Evolutionary conservation across 1,140 invertebrate species (phyloP), one percentile per base, ranked within the genome.

Genomic region (Pantala flavescens): DNA sequence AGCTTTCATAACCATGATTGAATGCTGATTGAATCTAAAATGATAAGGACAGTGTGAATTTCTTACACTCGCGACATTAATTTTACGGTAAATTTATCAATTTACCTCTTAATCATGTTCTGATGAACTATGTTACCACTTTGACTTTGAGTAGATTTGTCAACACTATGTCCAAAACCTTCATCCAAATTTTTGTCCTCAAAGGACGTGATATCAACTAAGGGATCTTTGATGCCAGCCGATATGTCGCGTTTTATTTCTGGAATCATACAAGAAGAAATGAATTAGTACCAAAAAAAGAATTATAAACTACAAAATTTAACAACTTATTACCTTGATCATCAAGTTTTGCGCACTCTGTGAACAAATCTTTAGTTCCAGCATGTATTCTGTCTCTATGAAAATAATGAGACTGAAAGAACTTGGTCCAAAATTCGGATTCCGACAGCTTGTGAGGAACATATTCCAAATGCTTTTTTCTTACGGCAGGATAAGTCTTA

Each of bases 351-450:
- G 95, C 95, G 88, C 96, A 98, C 84, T 98, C 96, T 24, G 94
- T 93, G 82, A 99, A 99, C 70, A 98, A 85, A 84, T 98, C 94
- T 84, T 95, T 97, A 28, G 89, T 93, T 77, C 92, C 90, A 43
- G 93, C 87, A 77, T 91, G 90, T 36, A 95, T 93, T 73, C 97
- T 89, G 85, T 99, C 98, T 77, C 96, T 89, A 86, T 99, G 97
- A 88, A 99, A 99, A 86, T 99, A 99, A 86, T 99, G 97, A 23
- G 97, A 99, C 82, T 99, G 97, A 85, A 99, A 99, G 84, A 99
- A 99, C 79, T 97, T 94, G 14, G 95, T 97, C 98, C 98, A 99
- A 86, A 99, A 99, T 80, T 98, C 96, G 0, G 92, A 87, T 84
- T 99, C 98, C 0, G 91, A 89, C 88, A 99, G 90, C 86, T 97